Conservation (phyloP, 2,113 vertebrate genomes). For the Phyllostomus hastatus region DNA sequence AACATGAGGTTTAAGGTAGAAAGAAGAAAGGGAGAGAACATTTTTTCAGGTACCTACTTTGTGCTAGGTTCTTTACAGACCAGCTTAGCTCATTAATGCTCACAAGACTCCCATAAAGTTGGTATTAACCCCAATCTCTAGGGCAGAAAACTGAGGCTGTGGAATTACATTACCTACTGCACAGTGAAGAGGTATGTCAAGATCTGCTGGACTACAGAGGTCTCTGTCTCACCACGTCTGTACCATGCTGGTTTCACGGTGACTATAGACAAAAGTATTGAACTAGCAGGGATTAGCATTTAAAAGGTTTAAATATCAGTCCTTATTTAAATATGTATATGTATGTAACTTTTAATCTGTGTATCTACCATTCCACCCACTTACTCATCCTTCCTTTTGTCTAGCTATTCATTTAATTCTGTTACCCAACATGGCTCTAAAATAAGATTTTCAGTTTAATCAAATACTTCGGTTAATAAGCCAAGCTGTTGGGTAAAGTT, state of each 20-base stretch:
- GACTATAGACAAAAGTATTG: background rate
- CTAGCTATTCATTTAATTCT: background rate
- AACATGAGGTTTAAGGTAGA: background rate
- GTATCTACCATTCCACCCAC: background rate
- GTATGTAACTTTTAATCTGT: background rate
- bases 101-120: background rate
- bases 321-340: background rate
- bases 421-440: background rate
- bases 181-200: background rate
- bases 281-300: background rate
- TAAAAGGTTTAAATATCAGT: background rate
- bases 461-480: background rate
- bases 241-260: background rate
- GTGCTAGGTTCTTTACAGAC: background rate
- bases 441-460: slow-evolving; percentile 2
- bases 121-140: background rate
- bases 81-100: background rate
- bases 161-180: background rate
- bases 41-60: background rate
- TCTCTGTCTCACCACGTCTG: background rate
- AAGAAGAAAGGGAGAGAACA: background rate
- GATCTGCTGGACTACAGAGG: background rate
- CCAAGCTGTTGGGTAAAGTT: slow-evolving; percentile 27
- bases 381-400: background rate
- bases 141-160: background rate